Base-by-base conservation (phyloP, 2,888 invertebrate genomes). In the Bursaphelenchus okinawaensis region DNA sequence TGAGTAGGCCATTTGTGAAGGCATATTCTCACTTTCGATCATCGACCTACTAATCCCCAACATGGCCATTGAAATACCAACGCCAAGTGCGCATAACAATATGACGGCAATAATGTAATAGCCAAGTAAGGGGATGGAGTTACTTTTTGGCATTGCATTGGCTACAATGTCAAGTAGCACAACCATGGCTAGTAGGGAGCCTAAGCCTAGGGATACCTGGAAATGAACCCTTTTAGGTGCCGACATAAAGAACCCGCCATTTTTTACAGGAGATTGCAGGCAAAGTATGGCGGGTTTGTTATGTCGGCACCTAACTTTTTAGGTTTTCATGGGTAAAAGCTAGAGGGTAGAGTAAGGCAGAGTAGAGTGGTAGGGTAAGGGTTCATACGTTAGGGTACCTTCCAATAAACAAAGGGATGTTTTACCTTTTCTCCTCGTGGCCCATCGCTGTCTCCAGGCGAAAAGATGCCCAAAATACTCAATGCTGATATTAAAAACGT, bases 61-160 rank as follows among this genome's bases (percentile, higher is more conserved):
- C 62, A 78, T 69, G 6, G 73, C 70, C 78, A 76, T 79, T 9
- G 75, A 75, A 12, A 79, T 72, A 27, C 69, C 72, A 9, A 79
- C 79, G 19, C 75, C 79, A 4, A 75, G 68, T 0, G 79, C 79
- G 64, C 76, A 77, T 8, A 78, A 65, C 51, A 74, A 69, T 56
- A 79, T 79, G 9, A 76, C 77, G 26, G 74, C 75, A 51, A 78
- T 72, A 54, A 78, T 78, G 68, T 77, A 78, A 58, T 75, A 78
- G 73, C 76, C 79, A 7, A 79, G 66, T 20, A 79, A 63, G 4
- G 78, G 77, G 19, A 78, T 77, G 28, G 77, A 75, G 54, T 78
- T 76, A 27, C 73, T 74, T 56, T 78, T 78, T 24, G 79, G 79
- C 78, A 79, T 76, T 1, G 79, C 74, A n/a, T 74, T 74, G 7